Evolutionary conservation across 2,113 vertebrate genomes (phyloP).

Genomic region (Chiloscyllium plagiosum): DNA sequence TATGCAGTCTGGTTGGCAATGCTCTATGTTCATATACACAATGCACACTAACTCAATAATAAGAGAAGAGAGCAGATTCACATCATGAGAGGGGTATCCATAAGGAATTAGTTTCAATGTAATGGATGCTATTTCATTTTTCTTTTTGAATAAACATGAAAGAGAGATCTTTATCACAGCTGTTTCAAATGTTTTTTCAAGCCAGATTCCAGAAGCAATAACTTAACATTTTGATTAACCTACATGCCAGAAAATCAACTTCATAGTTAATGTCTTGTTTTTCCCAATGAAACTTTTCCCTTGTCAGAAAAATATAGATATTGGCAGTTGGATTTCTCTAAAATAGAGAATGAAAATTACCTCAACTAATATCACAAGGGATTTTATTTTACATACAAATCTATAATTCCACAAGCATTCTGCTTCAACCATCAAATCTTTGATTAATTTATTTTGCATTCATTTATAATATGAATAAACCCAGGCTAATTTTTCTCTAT

Average conservation of each 20-base stretch:
- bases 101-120: background rate
- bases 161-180: slow-evolving; percentile 1
- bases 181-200: slow-evolving; percentile 22
- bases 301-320: background rate
- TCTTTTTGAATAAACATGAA: slow-evolving; percentile 33
- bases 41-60: background rate
- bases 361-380: background rate
- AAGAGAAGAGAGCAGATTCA: background rate
- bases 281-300: slow-evolving; percentile 6
- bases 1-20: background rate
- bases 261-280: background rate
- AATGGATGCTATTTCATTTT: background rate
- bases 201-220: background rate
- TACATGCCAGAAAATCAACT: slow-evolving; percentile 2
- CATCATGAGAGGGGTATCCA: background rate
- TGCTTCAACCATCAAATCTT: background rate
- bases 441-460: background rate
- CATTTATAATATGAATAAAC: background rate
- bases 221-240: background rate
- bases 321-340: background rate
- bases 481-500: background rate
- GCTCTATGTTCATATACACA: background rate
- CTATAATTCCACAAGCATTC: background rate
- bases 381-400: background rate
- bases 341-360: background rate